These are phyloP conservation scores for Matsumyia berberina DNA, from an alignment of 2,888 invertebrate species.

Conservation along the genomic window DNA sequence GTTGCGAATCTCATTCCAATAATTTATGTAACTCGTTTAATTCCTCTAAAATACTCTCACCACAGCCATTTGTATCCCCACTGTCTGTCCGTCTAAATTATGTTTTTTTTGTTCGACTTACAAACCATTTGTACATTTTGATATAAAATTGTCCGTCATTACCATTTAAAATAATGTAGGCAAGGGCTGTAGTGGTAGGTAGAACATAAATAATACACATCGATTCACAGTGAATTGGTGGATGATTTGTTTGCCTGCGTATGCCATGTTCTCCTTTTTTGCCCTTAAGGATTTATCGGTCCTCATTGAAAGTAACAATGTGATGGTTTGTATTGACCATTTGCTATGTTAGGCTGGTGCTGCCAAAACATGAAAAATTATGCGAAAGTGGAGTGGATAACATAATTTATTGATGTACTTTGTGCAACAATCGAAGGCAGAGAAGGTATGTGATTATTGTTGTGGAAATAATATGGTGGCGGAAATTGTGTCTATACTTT, in stretches of 20 bases:
- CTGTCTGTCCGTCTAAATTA: conserved; percentile 1
- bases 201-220: conserved; percentile 46
- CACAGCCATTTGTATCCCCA: conserved; percentile 21
- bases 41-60: background rate
- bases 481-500: no score
- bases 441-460: background rate
- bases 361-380: conserved; percentile 28
- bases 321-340: conserved; percentile 43
- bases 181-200: no score
- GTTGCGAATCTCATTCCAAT: background rate
- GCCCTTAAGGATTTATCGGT: conserved; percentile 45
- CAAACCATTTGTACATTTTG: conserved; percentile 26
- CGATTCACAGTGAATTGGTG: conserved; percentile 35
- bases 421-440: background rate
- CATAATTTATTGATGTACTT: conserved; percentile 40
- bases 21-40: conserved; percentile 19
- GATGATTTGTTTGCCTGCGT: conserved; percentile 41
- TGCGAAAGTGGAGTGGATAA: conserved; percentile 29
- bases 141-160: conserved; percentile 34
- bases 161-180: conserved; percentile 20
- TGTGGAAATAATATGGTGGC: background rate
- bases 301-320: conserved; percentile 63
- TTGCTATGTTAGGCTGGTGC: conserved; percentile 32
- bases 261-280: background rate
- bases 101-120: background rate